Conservation (phyloP, 2,113 vertebrate species). For the Aramus guarauna region DNA sequence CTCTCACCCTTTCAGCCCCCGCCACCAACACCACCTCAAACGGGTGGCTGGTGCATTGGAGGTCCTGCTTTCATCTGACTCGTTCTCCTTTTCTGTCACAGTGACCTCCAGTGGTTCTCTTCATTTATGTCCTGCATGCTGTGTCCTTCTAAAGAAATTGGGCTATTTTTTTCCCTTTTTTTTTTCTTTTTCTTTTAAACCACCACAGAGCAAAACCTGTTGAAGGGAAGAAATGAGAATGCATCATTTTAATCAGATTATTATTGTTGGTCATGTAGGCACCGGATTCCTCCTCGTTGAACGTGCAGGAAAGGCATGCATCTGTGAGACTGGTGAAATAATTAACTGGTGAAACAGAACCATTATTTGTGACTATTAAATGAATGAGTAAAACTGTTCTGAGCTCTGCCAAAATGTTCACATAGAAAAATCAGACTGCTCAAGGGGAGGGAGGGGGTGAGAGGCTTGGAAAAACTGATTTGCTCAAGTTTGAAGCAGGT, state of each 20-base stretch:
- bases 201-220: background rate
- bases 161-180: background rate
- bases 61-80: background rate
- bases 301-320: background rate
- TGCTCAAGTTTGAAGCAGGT: conserved; percentile 66
- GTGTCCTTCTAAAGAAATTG: background rate
- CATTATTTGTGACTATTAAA: conserved; percentile 57
- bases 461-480: conserved; percentile 63
- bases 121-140: background rate
- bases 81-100: conserved; percentile 46
- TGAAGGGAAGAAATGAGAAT: background rate
- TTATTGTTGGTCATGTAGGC: background rate
- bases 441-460: background rate
- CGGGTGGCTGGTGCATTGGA: background rate
- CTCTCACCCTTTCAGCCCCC: background rate
- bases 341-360: conserved; percentile 40
- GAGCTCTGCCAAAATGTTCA: conserved; percentile 50
- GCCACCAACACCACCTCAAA: background rate
- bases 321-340: conserved; percentile 49
- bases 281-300: background rate
- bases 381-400: conserved; percentile 39
- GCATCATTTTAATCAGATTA: background rate
- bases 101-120: conserved; percentile 47
- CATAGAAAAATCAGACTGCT: conserved; percentile 63
- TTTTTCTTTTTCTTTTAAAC: background rate